Percentiles rank a stretch among this genome's conserved stretches.
Conservation (phyloP, 1,140 invertebrate genomes). For the Atta cephalotes region DNA sequence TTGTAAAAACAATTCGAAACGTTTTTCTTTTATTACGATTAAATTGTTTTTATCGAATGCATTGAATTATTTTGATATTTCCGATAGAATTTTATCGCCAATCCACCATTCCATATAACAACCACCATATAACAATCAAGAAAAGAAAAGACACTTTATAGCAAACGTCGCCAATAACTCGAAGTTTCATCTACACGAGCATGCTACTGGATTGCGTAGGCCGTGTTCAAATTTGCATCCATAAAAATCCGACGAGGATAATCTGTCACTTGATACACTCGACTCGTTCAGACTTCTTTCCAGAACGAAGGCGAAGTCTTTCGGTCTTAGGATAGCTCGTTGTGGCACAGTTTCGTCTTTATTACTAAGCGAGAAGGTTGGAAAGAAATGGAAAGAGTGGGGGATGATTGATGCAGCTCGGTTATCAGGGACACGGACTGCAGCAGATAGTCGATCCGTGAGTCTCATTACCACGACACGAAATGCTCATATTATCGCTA, state of each 20-base stretch:
- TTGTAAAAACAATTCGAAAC: background rate
- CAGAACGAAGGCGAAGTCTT: slow-evolving; percentile 6
- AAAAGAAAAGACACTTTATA: slow-evolving; percentile 3
- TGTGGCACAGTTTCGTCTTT: slow-evolving; percentile 80
- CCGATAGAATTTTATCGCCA: slow-evolving; percentile 13
- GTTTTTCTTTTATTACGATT: background rate
- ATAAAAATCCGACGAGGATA: slow-evolving; percentile 71
- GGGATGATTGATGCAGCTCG: slow-evolving; percentile 84
- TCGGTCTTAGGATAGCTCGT: slow-evolving; percentile 47
- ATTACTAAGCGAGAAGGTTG: slow-evolving; percentile 76
- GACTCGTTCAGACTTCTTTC: slow-evolving; percentile 13
- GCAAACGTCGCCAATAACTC: slow-evolving; percentile 64
- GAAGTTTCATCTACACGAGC: slow-evolving; percentile 48
- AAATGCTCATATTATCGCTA: slow-evolving; percentile 86
- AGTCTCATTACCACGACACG: slow-evolving; percentile 84
- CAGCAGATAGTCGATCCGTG: slow-evolving; percentile 79
- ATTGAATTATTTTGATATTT: background rate
- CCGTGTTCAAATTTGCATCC: slow-evolving; percentile 73
- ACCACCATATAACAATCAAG: background rate
- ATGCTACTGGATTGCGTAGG: slow-evolving; percentile 71
- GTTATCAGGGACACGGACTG: slow-evolving; percentile 84
- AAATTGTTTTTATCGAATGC: background rate
- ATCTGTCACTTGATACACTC: slow-evolving; percentile 66
- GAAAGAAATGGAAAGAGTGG: slow-evolving; percentile 54
- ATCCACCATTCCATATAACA: background rate